Evolutionary conservation across 2,797 vertebrate genomes (phyloP), one percentile per base, ranked within the genome.

Genomic region (Loris lydekkerianus): DNA sequence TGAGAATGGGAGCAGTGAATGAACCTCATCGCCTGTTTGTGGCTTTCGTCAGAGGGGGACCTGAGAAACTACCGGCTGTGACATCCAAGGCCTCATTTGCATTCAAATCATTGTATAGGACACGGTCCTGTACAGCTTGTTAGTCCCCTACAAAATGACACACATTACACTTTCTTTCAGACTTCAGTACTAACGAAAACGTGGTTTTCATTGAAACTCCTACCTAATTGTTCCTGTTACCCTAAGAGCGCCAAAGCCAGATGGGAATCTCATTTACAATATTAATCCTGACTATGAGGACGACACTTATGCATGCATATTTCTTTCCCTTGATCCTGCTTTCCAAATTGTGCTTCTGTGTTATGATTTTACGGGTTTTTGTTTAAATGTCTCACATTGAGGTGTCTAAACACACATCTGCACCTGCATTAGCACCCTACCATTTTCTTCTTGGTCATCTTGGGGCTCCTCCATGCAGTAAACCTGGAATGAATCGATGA

Each of bases 401-500:
- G n/a, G 78, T 46, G n/a, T 78, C 75, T 56, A 43, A 58, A 78
- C 31, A 29, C 15, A 49, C 4, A 27, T 11, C 15, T 34, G 58
- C 14, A 9, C 13, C 27, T 80, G 23, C 31, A 8, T 43, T 25
- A 18, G 49, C 15, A 61, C 95, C 98, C 0, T 95, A 99, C 99
- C 99, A 0, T 97, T 97, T 13, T 92, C 40, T 86, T 98, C 98
- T 96, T 98, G 98, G 96, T 91, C 98, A 97, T 99, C 98, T 81
- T 99, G 99, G 10, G 98, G 99, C 70, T 99, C 99, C 97, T 99
- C 99, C 99, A 99, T 98, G 92, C 99, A 99, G 98, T 99, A 99
- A 78, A 99, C 99, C 98, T 99, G 99, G 98, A 99, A 99, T 96
- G 99, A 99, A 98, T 99, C 99, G 0, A 99, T 99, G 89, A 99